Percentiles rank a stretch among this genome's conserved stretches.
Conservation (phyloP, 2,797 vertebrate species). For the Halcyon chelicuti region DNA sequence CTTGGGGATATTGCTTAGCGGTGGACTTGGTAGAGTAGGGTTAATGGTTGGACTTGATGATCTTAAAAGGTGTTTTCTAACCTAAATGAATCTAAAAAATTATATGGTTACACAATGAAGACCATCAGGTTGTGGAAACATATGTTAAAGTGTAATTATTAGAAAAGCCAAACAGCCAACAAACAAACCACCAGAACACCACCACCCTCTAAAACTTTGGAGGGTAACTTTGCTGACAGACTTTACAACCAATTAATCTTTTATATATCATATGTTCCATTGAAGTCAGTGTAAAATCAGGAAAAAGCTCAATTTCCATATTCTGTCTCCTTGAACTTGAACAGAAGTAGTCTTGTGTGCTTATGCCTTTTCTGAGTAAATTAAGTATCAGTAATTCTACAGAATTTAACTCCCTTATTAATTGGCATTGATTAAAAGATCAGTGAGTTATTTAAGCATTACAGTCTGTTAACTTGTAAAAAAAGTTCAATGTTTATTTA, state of each 20-base stretch:
- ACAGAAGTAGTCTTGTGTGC: background rate
- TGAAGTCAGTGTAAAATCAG: background rate
- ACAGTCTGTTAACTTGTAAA: background rate
- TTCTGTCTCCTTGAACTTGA: background rate
- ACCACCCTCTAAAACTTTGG: background rate
- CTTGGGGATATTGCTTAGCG: background rate
- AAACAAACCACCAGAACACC: too few relatives aligned
- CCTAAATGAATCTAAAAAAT: background rate
- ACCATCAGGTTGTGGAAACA: background rate
- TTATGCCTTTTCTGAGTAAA: background rate
- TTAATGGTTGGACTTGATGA: too few relatives aligned
- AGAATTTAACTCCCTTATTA: background rate
- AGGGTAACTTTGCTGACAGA: background rate
- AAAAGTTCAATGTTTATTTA: background rate
- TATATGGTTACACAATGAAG: background rate
- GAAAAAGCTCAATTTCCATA: accelerated
- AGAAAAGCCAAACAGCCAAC: too few relatives aligned
- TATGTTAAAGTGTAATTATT: background rate
- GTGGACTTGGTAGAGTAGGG: too few relatives aligned
- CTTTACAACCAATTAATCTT: background rate
- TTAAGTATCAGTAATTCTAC: background rate
- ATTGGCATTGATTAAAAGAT: background rate
- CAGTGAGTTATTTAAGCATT: background rate
- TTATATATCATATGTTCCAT: background rate
- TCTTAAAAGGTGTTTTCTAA: too few relatives aligned